A percentile compares a stretch with the other conserved stretches of the same genome.
Evolutionary conservation across 2,797 vertebrate species (phyloP).

Genomic region (Oryzias dopingdopingensis): DNA sequence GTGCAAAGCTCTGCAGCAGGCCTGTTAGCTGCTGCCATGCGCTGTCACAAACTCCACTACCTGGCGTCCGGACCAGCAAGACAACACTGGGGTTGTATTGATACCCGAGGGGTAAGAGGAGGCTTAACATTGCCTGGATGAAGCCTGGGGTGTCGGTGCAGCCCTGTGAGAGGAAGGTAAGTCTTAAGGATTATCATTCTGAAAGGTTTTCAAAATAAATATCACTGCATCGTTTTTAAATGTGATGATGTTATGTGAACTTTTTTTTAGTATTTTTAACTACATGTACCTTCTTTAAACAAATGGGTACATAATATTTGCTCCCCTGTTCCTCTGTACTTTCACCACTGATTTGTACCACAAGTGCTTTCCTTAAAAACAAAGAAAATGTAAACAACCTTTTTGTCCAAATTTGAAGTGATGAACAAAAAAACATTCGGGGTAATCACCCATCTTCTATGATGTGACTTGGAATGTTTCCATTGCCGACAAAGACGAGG

Average conservation of each 20-base stretch:
- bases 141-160: slow-evolving; percentile 57
- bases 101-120: slow-evolving; percentile 77
- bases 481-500: slow-evolving; percentile 72
- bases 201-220: not conserved
- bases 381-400: not conserved
- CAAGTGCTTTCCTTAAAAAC: slow-evolving; percentile 62
- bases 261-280: no score
- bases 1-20: slow-evolving; percentile 73
- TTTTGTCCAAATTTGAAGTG: not conserved
- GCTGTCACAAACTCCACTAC: slow-evolving; percentile 24
- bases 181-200: not conserved
- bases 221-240: no score
- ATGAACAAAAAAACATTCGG: not conserved
- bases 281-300: slow-evolving; percentile 66
- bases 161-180: slow-evolving; percentile 47
- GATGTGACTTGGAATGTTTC: slow-evolving; percentile 8
- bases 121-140: slow-evolving; percentile 55
- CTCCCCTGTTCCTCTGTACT: slow-evolving; percentile 29
- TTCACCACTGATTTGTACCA: slow-evolving; percentile 67
- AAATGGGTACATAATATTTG: slow-evolving; percentile 62
- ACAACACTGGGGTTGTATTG: slow-evolving; percentile 73
- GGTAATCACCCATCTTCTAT: slow-evolving; percentile 60
- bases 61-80: slow-evolving; percentile 51
- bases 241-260: no score
- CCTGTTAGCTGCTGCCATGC: slow-evolving; percentile 72